Evolutionary conservation across 2,888 invertebrate genomes (phyloP).

Genomic region (Drosophila paramelanica): DNA sequence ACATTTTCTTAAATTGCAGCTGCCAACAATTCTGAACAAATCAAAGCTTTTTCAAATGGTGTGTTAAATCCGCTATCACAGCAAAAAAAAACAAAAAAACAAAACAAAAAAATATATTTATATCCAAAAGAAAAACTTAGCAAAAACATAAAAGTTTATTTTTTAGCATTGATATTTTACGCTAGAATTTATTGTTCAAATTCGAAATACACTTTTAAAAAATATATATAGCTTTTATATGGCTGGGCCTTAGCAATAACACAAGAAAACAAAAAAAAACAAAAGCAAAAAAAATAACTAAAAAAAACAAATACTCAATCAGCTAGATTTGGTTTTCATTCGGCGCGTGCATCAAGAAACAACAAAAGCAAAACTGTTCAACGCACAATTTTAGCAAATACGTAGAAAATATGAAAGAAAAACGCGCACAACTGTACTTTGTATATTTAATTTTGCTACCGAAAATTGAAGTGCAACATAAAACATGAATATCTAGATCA

Average conservation of each 20-base stretch:
- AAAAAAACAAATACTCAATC: constrained; percentile 32
- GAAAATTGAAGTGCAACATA: constrained; percentile 49
- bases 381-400: constrained; percentile 37
- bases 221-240: constrained; percentile 32
- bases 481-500: not conserved
- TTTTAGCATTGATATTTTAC: constrained; percentile 17
- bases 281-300: constrained; percentile 7
- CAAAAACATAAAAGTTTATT: constrained; percentile 7
- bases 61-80: constrained; percentile 75
- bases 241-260: constrained; percentile 32
- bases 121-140: not conserved
- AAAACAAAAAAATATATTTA: constrained; percentile 5
- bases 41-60: constrained; percentile 69
- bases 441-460: constrained; percentile 70
- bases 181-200: constrained; percentile 27
- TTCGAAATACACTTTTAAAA: constrained; percentile 23
- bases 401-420: constrained; percentile 12
- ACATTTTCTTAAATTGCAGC: constrained; percentile 57
- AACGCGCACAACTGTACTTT: constrained; percentile 56
- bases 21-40: constrained; percentile 52
- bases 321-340: constrained; percentile 85
- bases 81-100: constrained; percentile 23
- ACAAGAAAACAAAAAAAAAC: constrained; percentile 9
- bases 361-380: constrained; percentile 37
- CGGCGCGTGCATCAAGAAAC: constrained; percentile 74